phyloP scores from a whole-genome alignment of 2,113 vertebrate species.

The Myotis davidii region DNA sequence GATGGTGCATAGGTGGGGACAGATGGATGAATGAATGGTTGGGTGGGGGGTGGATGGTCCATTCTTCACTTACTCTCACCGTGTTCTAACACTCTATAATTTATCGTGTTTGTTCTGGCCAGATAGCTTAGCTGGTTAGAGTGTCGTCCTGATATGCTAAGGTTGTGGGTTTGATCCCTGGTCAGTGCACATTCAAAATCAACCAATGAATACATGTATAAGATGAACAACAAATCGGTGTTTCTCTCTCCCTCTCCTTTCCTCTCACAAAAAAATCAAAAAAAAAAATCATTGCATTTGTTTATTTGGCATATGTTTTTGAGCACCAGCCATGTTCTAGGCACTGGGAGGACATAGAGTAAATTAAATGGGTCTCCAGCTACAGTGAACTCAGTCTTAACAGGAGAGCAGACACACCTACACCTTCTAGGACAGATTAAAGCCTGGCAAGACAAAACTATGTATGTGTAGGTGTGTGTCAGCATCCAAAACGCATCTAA shows the following conservation, averaged over 20 bases:
- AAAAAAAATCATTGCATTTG: neutral
- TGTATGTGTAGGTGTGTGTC: neutral
- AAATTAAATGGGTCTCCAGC: neutral
- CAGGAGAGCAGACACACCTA: neutral
- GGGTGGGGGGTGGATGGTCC: neutral
- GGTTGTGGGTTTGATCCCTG: too few species aligned
- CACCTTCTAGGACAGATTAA: neutral
- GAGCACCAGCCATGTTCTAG: neutral
- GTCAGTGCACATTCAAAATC: too few species aligned
- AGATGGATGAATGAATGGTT: too few species aligned
- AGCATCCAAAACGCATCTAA: neutral
- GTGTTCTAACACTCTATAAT: neutral
- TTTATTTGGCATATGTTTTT: neutral
- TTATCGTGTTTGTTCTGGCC: neutral
- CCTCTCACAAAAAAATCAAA: too few species aligned
- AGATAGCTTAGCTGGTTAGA: neutral
- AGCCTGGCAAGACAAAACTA: accelerated
- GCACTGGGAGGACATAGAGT: neutral
- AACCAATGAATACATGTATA: too few species aligned
- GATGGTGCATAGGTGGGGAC: neutral
- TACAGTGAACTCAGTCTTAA: neutral
- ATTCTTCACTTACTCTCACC: neutral
- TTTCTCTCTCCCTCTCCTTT: too few species aligned
- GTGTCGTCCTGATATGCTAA: too few species aligned
- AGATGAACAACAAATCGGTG: too few species aligned